phyloP scores from a whole-genome alignment of 2,113 vertebrate species.

The Enhydra lutris region DNA sequence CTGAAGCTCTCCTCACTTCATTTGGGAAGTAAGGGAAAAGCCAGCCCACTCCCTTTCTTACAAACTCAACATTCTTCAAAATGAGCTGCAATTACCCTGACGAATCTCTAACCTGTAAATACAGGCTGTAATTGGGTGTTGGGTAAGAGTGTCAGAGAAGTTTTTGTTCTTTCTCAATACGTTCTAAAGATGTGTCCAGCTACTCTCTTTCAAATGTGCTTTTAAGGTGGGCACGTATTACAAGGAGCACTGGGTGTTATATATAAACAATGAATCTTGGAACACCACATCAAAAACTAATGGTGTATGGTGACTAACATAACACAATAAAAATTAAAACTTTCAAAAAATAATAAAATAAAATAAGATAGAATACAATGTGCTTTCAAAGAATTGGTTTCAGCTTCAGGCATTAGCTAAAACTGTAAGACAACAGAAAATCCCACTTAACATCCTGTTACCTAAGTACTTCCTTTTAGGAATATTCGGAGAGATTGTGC shows the following conservation, averaged over 20 bases:
- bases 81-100: not conserved
- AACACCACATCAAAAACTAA: too few species aligned
- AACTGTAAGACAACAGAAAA: not conserved
- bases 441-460: not conserved
- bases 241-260: too few species aligned
- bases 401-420: not conserved
- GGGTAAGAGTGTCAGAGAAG: not conserved
- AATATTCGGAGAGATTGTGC: not conserved
- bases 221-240: not conserved
- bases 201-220: not conserved
- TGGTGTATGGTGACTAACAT: too few species aligned
- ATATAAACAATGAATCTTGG: too few species aligned
- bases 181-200: not conserved
- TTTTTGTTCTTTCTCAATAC: not conserved
- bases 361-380: not conserved
- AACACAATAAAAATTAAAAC: too few species aligned
- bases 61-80: not conserved
- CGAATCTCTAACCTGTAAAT: not conserved
- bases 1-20: not conserved
- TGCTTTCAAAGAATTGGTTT: not conserved
- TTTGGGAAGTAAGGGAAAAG: not conserved
- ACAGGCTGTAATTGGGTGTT: not conserved
- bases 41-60: too few species aligned
- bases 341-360: too few species aligned
- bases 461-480: not conserved